Evolutionary conservation across 2,888 invertebrate genomes (phyloP), one percentile per base, ranked within the genome.

Genomic region (Theretra japonica): DNA sequence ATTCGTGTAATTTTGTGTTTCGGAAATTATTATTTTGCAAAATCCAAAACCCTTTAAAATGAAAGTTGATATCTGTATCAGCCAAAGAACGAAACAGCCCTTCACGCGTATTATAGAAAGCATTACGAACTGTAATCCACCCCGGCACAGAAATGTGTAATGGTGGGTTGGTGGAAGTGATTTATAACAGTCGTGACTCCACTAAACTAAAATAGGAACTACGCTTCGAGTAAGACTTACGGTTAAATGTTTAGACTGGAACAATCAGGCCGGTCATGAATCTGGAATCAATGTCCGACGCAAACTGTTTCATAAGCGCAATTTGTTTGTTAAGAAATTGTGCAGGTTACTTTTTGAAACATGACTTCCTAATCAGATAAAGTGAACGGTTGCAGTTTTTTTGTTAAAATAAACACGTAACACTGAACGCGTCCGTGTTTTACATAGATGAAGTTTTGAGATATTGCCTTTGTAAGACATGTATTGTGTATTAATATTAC

Each of bases 321-420:
- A 17, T 25, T 48, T 65, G 48, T 58, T 58, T 53, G n/a, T n/a
- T 15, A 48, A 65, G 41, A 65, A 65, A 41, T 48, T 6, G 65
- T 19, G 65, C 23, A 48, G 65, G 65, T 23, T 33, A 48, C 48
- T 48, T 65, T 65, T 48, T 21, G 65, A 65, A 17, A 65, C 48
- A 65, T 65, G 65, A 65, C 65, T 65, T 65, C 65, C 65, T 65
- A 65, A 65, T 65, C 65, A 65, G 65, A 65, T 65, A 65, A 65
- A 65, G 48, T 65, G 65, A 65, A 65, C 23, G 48, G 65, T 25
- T 65, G 23, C 65, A 41, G 41, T 21, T 23, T 23, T 23, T 62
- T 62, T 53, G 19, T 25, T 23, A 41, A 41, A 33, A 19, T 19
- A 33, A 62, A n/a, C 62, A 41, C 48, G 65, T 65, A 65, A 65